phyloP scores from a whole-genome alignment of 2,113 vertebrate genomes.

The Leptobrachium ailaonicum region DNA sequence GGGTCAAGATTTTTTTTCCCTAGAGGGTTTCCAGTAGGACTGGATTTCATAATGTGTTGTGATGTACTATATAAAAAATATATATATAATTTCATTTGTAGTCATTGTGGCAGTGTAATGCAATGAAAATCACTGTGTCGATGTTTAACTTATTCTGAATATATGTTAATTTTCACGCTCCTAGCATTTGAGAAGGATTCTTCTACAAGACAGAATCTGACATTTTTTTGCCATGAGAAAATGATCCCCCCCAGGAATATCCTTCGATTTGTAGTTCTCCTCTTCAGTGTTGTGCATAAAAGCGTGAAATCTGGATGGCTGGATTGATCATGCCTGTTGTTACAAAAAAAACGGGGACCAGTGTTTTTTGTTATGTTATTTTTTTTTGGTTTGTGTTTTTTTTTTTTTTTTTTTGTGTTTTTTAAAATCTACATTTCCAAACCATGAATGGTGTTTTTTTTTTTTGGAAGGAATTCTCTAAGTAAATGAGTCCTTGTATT shows the following conservation, averaged over 20 bases:
- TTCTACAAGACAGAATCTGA: background rate
- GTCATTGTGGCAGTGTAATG: conserved; percentile 56
- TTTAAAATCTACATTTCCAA: background rate
- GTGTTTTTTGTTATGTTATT: background rate
- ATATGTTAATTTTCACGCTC: conserved; percentile 53
- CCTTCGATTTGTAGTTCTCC: background rate
- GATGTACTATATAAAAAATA: conserved; percentile 54
- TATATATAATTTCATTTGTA: conserved; percentile 53
- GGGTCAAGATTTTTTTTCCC: conserved; percentile 48
- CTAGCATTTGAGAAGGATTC: conserved; percentile 30
- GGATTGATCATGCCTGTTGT: background rate
- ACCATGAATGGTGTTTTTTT: background rate
- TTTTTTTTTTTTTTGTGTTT: background rate
- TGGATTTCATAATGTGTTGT: conserved; percentile 57
- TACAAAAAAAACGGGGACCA: background rate
- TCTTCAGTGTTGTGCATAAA: no score
- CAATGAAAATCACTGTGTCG: conserved; percentile 58
- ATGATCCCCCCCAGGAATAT: background rate
- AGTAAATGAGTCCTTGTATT: no score
- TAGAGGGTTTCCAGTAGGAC: conserved; percentile 55
- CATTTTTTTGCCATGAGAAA: background rate
- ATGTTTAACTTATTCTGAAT: conserved; percentile 74
- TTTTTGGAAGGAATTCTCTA: background rate
- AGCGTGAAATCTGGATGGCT: no score
- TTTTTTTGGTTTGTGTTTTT: background rate